phyloP scores from a whole-genome alignment of 2,888 invertebrate genomes.

The Strigamia transsilvanica region DNA sequence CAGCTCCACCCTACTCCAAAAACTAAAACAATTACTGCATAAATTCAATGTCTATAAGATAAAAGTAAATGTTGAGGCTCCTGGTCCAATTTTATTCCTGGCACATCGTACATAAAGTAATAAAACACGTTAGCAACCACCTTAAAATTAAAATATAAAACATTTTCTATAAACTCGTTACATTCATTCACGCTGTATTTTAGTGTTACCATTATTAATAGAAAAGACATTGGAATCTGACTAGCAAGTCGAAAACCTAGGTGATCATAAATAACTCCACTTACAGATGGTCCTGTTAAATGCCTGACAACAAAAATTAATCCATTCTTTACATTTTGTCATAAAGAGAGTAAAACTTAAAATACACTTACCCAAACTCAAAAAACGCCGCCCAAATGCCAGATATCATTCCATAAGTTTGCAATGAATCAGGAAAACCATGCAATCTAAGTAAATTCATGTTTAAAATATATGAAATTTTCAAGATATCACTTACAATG shows the following conservation, averaged over 20 bases:
- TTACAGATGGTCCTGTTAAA: not conserved
- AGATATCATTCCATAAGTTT: not conserved
- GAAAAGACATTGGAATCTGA: no score
- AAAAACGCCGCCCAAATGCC: conserved; percentile 6
- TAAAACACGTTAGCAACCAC: no score
- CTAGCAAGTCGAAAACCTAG: not conserved
- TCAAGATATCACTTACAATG: not conserved
- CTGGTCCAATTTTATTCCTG: no score
- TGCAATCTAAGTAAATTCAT: not conserved
- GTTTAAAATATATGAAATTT: not conserved
- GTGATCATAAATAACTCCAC: not conserved
- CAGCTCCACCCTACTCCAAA: no score
- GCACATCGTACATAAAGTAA: no score
- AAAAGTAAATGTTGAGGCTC: no score
- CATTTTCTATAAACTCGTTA: no score
- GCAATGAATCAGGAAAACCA: not conserved
- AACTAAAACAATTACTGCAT: no score
- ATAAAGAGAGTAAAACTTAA: not conserved
- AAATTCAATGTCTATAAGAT: no score
- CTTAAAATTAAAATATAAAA: no score
- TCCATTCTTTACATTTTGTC: not conserved
- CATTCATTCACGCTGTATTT: no score
- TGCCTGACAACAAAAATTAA: not conserved
- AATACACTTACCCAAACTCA: not conserved
- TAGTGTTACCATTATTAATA: no score